A percentile compares a stretch with the other conserved stretches of the same genome.
Evolutionary conservation across 2,113 vertebrate genomes (phyloP).

Genomic region (human): DNA sequence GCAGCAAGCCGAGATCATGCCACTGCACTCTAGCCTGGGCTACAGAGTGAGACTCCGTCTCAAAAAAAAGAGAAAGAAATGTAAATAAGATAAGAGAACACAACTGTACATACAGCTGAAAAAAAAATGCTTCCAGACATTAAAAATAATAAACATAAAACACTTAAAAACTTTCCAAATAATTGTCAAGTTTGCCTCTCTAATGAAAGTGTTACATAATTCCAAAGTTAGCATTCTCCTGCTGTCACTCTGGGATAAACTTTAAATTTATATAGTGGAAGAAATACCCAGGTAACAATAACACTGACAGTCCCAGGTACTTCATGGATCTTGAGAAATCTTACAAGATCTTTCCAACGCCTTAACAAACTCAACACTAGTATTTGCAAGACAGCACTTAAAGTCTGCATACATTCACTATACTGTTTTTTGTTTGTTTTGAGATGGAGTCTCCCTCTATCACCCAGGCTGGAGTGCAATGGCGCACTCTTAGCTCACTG

Average conservation of each 20-base stretch:
- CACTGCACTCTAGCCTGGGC: no score
- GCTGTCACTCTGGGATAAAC: background rate
- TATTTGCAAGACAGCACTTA: background rate
- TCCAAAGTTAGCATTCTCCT: background rate
- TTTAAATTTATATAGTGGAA: background rate
- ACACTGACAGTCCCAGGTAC: background rate
- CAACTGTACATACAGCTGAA: background rate
- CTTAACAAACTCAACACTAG: slow-evolving; percentile 6
- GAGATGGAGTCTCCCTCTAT: no score
- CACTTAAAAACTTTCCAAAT: slow-evolving; percentile 7
- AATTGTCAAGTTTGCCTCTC: background rate
- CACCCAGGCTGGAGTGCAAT: no score
- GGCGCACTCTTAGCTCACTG: no score
- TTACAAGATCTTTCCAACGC: background rate
- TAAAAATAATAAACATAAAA: slow-evolving; percentile 23
- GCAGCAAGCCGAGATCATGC: no score
- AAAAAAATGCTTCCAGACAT: slow-evolving; percentile 18
- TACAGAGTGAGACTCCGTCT: no score
- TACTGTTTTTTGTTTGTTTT: background rate
- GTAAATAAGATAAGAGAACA: background rate
- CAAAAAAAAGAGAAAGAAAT: background rate
- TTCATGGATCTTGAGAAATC: background rate
- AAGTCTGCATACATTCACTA: background rate
- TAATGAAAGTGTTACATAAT: background rate
- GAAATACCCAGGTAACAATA: background rate